Percentiles rank a stretch among this genome's conserved stretches.
Evolutionary conservation across 2,797 vertebrate species (phyloP).

Genomic region (Valencia hispanica): DNA sequence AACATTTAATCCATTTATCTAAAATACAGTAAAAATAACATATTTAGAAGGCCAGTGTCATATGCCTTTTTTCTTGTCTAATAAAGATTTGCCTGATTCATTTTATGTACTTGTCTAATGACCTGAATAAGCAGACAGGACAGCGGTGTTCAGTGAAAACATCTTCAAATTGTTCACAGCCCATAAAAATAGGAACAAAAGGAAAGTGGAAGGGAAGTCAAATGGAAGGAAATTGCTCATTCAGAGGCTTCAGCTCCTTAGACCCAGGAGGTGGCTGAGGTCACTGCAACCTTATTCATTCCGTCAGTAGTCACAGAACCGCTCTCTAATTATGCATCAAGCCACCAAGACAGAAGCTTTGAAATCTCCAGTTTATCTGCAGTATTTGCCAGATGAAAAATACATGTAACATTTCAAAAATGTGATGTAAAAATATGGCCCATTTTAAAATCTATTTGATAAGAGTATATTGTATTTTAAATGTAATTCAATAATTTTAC

Average conservation of each 20-base stretch:
- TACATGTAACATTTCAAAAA: conserved; percentile 10
- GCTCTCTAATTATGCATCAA: conserved; percentile 36
- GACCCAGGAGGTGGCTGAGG: conserved; percentile 2
- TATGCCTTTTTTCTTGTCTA: neutral
- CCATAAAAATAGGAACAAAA: conserved; percentile 16
- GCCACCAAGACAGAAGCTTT: conserved; percentile 19
- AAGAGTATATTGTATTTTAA: neutral
- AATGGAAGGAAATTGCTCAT: conserved; percentile 19
- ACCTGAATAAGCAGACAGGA: conserved; percentile 1
- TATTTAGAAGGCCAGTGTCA: neutral
- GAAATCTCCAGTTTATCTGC: conserved; percentile 29
- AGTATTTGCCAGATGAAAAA: conserved; percentile 18
- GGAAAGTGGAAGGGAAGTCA: conserved; percentile 3
- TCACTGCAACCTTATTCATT: conserved; percentile 32
- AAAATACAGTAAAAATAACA: neutral
- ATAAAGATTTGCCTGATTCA: neutral
- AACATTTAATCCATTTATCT: neutral
- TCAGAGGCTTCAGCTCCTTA: conserved; percentile 17
- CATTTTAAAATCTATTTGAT: neutral
- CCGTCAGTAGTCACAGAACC: conserved; percentile 18
- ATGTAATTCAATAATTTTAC: neutral
- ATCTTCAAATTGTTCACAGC: neutral
- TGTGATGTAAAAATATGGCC: neutral
- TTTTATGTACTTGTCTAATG: conserved; percentile 1
- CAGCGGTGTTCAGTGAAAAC: conserved; percentile 6